phyloP scores from a whole-genome alignment of 2,888 invertebrate species.

The Caenorhabditis sp. region DNA sequence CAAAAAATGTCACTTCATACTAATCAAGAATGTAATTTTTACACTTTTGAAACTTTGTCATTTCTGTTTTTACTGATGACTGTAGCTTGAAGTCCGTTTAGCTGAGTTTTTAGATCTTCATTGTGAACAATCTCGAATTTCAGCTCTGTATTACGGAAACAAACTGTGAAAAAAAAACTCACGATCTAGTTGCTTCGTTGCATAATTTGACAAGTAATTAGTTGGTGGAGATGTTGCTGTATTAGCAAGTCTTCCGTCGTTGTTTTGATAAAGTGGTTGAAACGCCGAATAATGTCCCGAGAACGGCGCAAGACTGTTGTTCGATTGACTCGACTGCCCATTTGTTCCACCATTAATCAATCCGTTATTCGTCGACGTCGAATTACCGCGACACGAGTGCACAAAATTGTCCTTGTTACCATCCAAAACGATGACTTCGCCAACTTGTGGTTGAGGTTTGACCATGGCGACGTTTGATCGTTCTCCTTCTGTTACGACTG shows the following conservation, averaged over 20 bases:
- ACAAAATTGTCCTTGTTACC: background rate
- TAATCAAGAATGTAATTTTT: constrained; percentile 9
- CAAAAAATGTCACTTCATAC: no score
- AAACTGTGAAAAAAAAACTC: background rate
- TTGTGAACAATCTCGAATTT: no score
- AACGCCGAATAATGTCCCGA: constrained; percentile 29
- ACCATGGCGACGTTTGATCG: constrained; percentile 47
- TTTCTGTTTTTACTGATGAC: no score
- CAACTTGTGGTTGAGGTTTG: constrained; percentile 46
- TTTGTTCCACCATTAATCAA: background rate
- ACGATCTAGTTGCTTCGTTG: constrained; percentile 7
- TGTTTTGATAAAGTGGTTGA: constrained; percentile 26
- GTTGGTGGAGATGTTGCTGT: constrained; percentile 28
- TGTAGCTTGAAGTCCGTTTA: no score
- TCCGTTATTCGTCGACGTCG: background rate
- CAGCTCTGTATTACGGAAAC: no score
- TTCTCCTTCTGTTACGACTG: constrained; percentile 16
- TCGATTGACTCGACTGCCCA: background rate
- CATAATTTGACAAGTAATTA: constrained; percentile 22
- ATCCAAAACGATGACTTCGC: constrained; percentile 7
- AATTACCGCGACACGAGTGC: background rate
- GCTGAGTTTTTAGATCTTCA: no score
- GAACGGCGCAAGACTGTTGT: constrained; percentile 34
- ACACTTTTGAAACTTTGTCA: no score
- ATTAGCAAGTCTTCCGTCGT: constrained; percentile 8